phyloP scores from a whole-genome alignment of 23 tunicate genomes.

The Clavelina lepadiformis region DNA sequence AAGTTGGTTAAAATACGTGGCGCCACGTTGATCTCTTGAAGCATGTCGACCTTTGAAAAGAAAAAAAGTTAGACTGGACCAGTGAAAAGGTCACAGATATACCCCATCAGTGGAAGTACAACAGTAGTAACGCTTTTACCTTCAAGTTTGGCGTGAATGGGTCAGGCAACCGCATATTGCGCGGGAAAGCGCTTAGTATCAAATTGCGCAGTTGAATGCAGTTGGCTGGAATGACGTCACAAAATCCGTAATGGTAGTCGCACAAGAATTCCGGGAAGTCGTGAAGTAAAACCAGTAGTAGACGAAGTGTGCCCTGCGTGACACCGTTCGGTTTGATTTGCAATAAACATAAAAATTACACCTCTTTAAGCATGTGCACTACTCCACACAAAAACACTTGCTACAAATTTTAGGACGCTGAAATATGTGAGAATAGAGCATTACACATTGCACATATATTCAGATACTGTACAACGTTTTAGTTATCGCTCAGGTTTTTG shows the following conservation, averaged over 20 bases:
- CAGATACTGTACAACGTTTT: no score
- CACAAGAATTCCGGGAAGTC: conserved; percentile 99
- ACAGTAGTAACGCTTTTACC: conserved; percentile 13
- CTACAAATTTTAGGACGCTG: no score
- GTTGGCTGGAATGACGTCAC: conserved; percentile 99
- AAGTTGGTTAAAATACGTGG: conserved; percentile 82
- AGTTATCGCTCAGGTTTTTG: no score
- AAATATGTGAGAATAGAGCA: no score
- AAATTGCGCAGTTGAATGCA: conserved; percentile 97
- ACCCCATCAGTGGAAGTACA: neutral
- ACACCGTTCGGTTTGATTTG: no score
- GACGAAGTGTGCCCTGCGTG: conserved; percentile 88
- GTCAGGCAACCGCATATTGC: conserved; percentile 91
- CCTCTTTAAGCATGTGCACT: no score
- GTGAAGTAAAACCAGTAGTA: conserved; percentile 89
- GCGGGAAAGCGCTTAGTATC: conserved; percentile 93
- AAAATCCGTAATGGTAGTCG: conserved; percentile 96
- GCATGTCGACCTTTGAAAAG: conserved; percentile 75
- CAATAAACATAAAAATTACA: no score
- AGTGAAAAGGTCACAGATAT: neutral
- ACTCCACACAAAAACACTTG: no score
- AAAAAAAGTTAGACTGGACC: neutral
- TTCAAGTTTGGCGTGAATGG: conserved; percentile 96
- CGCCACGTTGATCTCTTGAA: conserved; percentile 84
- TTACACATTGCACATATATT: no score